Base-by-base conservation (phyloP, 1,140 invertebrate species). In the Drosophila varians region DNA sequence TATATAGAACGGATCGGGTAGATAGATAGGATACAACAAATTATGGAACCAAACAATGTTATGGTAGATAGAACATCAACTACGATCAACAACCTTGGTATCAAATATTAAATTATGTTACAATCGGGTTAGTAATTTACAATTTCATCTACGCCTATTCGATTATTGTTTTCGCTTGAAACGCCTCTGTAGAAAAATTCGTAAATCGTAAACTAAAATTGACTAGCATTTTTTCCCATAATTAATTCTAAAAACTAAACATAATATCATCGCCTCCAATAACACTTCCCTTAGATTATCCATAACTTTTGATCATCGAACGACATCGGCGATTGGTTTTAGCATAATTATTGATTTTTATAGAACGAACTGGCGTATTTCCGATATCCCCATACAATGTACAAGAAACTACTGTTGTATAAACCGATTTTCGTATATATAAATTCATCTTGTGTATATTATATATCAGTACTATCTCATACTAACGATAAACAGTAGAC, bases 391-490 rank as follows among this genome's bases (percentile, higher is more conserved):
- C 26, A 26, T 38, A 55, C 51, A 45, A 42, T 25, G 18, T 60
- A 66, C 40, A 36, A 28, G 53, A 43, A 34, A 43, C 34, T 48
- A 70, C 26, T 49, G 34, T 52, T 83, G 72, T 83, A 74, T 80
- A 84, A 84, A 84, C 80, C 76, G 76, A 79, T 80, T 66, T n/a
- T 65, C 36, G 16, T 78, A 74, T 78, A 74, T 80, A 79, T 87
- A 84, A 84, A 87, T 84, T 86, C 80, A 53, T 76, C 42, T 86
- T 80, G 76, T 69, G 73, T 86, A 82, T 87, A 75, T 87, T 66
- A 65, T 66, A 65, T 82, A 86, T 86, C 80, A 86, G 80, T 86
- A 86, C 80, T 86, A 87, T 78, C 74, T 78, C 74, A 68, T 74
- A 74, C 76, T 77, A 82, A 82, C 77, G 78, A 76, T 78, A 57